phyloP scores from a whole-genome alignment of 1,140 invertebrate genomes.

The Drosophila paulistorum region DNA sequence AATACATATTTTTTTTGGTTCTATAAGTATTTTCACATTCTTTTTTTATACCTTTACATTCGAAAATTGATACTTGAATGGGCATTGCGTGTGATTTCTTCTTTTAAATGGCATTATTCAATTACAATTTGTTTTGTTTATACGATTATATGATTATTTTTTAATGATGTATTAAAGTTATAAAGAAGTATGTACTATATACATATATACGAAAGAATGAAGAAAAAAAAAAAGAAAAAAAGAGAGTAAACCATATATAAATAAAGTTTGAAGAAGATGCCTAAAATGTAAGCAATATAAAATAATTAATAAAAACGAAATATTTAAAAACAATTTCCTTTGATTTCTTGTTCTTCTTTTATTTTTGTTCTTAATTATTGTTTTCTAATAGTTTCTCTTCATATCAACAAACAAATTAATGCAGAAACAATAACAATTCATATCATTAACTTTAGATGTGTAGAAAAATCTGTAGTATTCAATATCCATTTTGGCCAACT shows the following conservation, averaged over 20 bases:
- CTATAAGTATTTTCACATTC: constrained; percentile 72
- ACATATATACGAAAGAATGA: constrained; percentile 56
- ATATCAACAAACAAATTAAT: constrained; percentile 12
- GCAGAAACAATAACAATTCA: constrained; percentile 27
- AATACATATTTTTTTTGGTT: constrained; percentile 50
- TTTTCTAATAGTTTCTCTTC: constrained; percentile 25
- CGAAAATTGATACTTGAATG: constrained; percentile 40
- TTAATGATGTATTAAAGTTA: constrained; percentile 79
- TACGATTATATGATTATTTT: constrained; percentile 73
- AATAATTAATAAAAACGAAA: constrained; percentile 73
- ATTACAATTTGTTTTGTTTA: constrained; percentile 78
- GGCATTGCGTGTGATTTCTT: constrained; percentile 68
- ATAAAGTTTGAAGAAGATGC: constrained; percentile 69
- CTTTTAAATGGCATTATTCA: constrained; percentile 64
- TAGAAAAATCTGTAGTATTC: constrained; percentile 5
- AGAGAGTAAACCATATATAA: constrained; percentile 8
- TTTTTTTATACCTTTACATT: constrained; percentile 45
- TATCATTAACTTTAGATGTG: constrained; percentile 28
- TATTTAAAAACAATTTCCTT: constrained; percentile 53
- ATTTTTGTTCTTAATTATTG: constrained; percentile 28
- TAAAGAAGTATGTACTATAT: constrained; percentile 72
- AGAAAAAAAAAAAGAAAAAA: constrained; percentile 2
- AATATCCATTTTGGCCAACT: constrained; percentile 17
- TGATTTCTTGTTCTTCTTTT: constrained; percentile 25
- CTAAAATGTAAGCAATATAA: constrained; percentile 65